A percentile compares a stretch with the other conserved stretches of the same genome.
These are phyloP conservation scores for Anthoscopus minutus DNA, from an alignment of 2,113 vertebrate genomes.

Conservation along the genomic window DNA sequence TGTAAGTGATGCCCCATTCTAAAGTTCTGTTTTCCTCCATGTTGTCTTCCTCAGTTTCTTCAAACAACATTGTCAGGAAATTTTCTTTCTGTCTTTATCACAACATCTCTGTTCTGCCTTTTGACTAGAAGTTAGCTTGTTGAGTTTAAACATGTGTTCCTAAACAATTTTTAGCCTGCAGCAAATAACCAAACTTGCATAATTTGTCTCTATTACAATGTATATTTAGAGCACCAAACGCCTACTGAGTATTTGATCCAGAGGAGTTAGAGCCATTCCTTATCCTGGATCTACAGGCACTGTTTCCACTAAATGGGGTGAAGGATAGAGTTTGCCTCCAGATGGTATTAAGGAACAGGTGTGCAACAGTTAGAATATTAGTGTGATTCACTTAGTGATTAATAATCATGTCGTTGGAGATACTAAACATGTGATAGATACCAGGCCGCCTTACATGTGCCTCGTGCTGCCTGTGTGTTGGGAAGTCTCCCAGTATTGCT, in stretches of 20 bases:
- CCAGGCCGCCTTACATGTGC: neutral
- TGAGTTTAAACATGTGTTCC: neutral
- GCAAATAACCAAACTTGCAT: neutral
- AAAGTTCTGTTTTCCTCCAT: neutral
- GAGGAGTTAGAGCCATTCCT: neutral
- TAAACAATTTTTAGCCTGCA: neutral
- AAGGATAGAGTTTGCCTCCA: neutral
- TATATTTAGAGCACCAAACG: neutral
- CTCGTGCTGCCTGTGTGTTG: neutral
- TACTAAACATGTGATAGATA: neutral
- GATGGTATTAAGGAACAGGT: neutral
- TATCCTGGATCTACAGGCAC: neutral
- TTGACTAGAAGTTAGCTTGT: neutral
- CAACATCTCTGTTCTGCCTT: neutral
- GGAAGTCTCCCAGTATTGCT: neutral
- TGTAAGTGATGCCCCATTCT: neutral
- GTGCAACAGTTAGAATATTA: neutral
- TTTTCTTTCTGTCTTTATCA: neutral
- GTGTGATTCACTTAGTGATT: neutral
- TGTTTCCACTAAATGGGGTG: fast-evolving
- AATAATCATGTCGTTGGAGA: neutral
- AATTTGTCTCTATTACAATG: fast-evolving
- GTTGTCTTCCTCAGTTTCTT: neutral
- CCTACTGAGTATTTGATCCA: neutral
- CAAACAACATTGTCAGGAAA: neutral